Evolutionary conservation across 2,888 invertebrate species (phyloP), one percentile per base, ranked within the genome.

Genomic region (Drosophila ochracea): DNA sequence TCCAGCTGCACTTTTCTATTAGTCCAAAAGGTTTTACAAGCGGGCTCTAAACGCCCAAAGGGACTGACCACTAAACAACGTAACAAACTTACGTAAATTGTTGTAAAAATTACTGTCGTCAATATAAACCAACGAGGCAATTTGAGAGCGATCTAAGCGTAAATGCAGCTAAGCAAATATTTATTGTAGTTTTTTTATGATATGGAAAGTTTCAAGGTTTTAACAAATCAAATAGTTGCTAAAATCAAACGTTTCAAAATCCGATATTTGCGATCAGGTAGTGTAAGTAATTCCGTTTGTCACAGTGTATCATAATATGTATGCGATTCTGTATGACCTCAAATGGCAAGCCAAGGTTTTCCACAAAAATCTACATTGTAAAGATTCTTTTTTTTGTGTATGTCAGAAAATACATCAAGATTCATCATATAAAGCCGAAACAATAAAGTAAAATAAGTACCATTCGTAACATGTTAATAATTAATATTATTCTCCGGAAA

Each of bases 1-100:
- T 50, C 49, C 54, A 31, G 58, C 68, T 89, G 90, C 90, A 89
- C 53, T 90, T 82, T 73, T 58, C 55, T 43, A 62, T 57, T 50
- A 63, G 54, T 69, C 61, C 71, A 59, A 60, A 62, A 61, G 43
- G 53, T 66, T 68, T 52, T 11, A 41, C 41, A 19, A 30, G 16
- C 37, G 25, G 33, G 28, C 9, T 55, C 10, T 21, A 58, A 71
- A 13, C 13, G 28, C 37, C 37, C 35, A 5, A 13, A 49, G 47
- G 53, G 21, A 31, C 49, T 30, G 53, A 21, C 47, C 21, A 25
- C 37, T 53, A 63, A 41, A 43, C 30, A 52, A 33, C 16, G 21
- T 39, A 49, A 31, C 37, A 10, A 66, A 58, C 57, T 78, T 78
- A 67, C 30, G 41, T 76, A 71, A 70, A 67, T 57, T 63, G 21